Percentiles rank a stretch among this genome's conserved stretches.
These are phyloP conservation scores for Phymatocera aterrima DNA, from an alignment of 2,888 invertebrate genomes.

Conservation along the genomic window DNA sequence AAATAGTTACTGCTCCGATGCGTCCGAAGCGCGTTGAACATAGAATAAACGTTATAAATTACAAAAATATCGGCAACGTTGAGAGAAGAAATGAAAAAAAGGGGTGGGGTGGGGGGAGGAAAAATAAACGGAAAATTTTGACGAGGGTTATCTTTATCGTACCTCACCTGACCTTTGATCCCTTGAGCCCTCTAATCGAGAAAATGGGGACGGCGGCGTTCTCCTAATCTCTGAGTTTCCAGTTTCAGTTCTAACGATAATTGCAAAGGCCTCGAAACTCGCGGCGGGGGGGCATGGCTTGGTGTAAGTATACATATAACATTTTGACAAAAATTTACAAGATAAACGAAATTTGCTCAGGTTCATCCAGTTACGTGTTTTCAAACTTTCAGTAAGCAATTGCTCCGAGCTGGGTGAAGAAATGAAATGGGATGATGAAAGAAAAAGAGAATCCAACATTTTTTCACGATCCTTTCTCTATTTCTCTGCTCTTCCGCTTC, in stretches of 20 bases:
- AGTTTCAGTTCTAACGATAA: conserved; percentile 35
- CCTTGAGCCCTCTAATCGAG: conserved; percentile 37
- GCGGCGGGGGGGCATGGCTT: not conserved
- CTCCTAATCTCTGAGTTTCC: conserved; percentile 33
- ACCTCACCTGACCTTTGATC: conserved; percentile 25
- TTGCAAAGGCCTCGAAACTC: conserved; percentile 9
- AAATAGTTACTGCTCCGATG: conserved; percentile 20
- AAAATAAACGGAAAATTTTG: conserved; percentile 24
- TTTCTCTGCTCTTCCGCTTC: not conserved
- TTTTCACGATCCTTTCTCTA: not conserved
- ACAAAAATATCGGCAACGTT: not conserved
- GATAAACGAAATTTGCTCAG: conserved; percentile 2
- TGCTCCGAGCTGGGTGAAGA: not conserved
- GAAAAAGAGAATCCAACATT: not conserved
- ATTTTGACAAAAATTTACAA: conserved; percentile 20
- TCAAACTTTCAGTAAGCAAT: not conserved
- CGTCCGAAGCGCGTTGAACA: not conserved
- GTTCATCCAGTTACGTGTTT: not conserved
- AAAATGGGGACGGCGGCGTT: conserved; percentile 4
- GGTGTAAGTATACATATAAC: not conserved
- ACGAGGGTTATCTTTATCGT: conserved; percentile 38
- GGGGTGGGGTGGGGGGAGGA: not conserved
- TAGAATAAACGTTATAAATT: conserved; percentile 10
- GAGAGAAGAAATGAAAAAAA: not conserved
- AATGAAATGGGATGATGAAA: not conserved